Evolutionary conservation across 2,797 vertebrate genomes (phyloP).

Genomic region (Menidia menidia): DNA sequence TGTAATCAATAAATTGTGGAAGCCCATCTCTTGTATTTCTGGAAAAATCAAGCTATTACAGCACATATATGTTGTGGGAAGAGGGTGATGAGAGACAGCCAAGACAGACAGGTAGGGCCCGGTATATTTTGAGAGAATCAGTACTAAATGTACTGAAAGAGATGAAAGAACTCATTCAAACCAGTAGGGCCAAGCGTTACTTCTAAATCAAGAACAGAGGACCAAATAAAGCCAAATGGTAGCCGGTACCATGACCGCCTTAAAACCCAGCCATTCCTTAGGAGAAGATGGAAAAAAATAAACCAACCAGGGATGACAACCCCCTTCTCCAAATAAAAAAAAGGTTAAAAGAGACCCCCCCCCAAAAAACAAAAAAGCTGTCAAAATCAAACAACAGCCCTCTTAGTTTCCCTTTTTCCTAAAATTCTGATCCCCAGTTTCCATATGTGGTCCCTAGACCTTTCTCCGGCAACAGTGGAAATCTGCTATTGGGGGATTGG

Average conservation of each 20-base stretch:
- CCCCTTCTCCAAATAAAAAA: constrained; percentile 50
- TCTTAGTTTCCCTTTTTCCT: constrained; percentile 82
- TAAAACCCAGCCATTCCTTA: constrained; percentile 57
- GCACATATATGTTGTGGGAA: constrained; percentile 80
- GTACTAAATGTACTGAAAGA: constrained; percentile 73
- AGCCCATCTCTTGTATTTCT: constrained; percentile 45
- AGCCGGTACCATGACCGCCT: constrained; percentile 60
- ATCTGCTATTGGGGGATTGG: constrained; percentile 52
- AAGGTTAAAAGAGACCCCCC: constrained; percentile 24
- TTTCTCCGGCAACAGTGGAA: constrained; percentile 70
- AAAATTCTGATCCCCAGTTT: constrained; percentile 87
- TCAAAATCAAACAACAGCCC: constrained; percentile 68
- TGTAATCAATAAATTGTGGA: constrained; percentile 40
- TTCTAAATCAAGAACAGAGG: constrained; percentile 59
- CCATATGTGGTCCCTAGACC: constrained; percentile 84
- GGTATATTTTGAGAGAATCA: constrained; percentile 32
- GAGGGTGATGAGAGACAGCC: constrained; percentile 75
- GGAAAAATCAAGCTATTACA: constrained; percentile 66
- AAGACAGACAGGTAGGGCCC: constrained; percentile 67
- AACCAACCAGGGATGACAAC: constrained; percentile 68
- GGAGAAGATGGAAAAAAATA: constrained; percentile 44
- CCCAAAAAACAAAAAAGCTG: constrained; percentile 44
- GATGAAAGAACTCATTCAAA: constrained; percentile 78
- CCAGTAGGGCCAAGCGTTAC: constrained; percentile 53
- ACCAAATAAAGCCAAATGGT: constrained; percentile 58